Evolutionary conservation across 1,140 invertebrate species (phyloP).

Genomic region (Lanistes nyassanus): DNA sequence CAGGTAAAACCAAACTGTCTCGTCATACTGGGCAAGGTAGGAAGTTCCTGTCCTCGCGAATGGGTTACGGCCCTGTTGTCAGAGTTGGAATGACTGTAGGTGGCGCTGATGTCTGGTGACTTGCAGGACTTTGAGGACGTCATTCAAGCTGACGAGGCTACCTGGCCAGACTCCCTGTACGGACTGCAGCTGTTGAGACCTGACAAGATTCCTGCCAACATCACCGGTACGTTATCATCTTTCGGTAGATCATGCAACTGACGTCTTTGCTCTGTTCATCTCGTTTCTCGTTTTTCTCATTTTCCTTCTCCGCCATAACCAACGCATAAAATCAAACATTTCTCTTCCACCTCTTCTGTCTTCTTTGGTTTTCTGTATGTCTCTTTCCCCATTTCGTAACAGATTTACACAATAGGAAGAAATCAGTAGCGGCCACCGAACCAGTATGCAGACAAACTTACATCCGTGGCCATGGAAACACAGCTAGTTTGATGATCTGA

Average conservation of each 20-base stretch:
- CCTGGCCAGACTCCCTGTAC: conserved; percentile 43
- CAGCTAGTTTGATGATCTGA: no score
- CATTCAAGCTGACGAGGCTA: conserved; percentile 19
- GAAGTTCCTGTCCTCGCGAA: no score
- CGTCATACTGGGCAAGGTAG: no score
- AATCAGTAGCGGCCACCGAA: no score
- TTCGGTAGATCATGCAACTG: not conserved
- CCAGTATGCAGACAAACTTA: no score
- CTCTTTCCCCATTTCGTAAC: not conserved
- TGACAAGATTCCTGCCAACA: conserved; percentile 39
- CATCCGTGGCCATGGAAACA: no score
- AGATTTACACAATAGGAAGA: no score
- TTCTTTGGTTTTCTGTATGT: not conserved
- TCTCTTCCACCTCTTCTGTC: not conserved
- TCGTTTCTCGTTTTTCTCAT: not conserved
- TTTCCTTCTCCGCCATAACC: no score
- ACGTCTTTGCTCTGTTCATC: not conserved
- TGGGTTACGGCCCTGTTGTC: no score
- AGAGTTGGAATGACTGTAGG: no score
- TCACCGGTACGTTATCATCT: conserved; percentile 29
- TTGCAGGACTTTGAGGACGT: conserved; percentile 57
- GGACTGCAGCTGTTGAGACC: conserved; percentile 50
- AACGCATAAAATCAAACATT: no score
- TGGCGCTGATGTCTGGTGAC: not conserved
- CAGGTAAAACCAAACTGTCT: no score